Percentiles rank a stretch among this genome's conserved stretches.
Evolutionary conservation across 1,140 invertebrate species (phyloP).

Genomic region (Zaprionus capensis): DNA sequence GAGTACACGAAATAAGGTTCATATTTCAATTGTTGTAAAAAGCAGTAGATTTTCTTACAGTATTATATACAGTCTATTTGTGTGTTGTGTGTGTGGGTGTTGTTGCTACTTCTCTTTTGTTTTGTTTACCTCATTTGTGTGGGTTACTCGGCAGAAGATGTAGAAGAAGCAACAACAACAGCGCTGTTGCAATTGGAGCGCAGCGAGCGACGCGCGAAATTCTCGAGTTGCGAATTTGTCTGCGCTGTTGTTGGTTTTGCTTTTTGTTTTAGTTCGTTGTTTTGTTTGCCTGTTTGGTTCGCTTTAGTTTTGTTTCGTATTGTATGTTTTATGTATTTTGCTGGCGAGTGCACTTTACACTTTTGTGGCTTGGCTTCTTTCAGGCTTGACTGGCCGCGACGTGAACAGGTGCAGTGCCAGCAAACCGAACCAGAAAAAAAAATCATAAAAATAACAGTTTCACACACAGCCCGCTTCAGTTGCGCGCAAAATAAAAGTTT

Average conservation of each 20-base stretch:
- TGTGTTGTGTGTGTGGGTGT: constrained; percentile 13
- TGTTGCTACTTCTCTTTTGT: constrained; percentile 11
- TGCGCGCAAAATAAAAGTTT: constrained; percentile 15
- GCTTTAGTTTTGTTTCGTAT: constrained; percentile 18
- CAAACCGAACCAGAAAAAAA: constrained; percentile 10
- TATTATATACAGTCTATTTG: constrained; percentile 5
- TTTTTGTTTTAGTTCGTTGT: constrained; percentile 30
- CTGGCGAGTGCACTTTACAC: constrained; percentile 72
- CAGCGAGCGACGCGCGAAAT: constrained; percentile 56
- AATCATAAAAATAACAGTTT: not conserved
- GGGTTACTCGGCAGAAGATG: constrained; percentile 55
- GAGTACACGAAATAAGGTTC: not conserved
- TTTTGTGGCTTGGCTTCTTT: constrained; percentile 71
- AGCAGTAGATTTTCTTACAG: constrained; percentile 6
- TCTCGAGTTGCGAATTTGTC: constrained; percentile 49
- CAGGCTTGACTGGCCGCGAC: constrained; percentile 46
- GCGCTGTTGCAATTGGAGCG: constrained; percentile 49
- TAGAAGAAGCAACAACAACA: constrained; percentile 27
- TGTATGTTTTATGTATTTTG: constrained; percentile 13
- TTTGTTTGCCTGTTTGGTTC: constrained; percentile 24
- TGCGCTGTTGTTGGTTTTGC: constrained; percentile 14
- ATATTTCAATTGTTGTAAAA: constrained; percentile 8
- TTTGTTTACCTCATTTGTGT: constrained; percentile 74
- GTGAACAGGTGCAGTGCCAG: constrained; percentile 57
- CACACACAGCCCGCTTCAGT: constrained; percentile 10